Percentiles rank a stretch among this genome's conserved stretches.
Evolutionary conservation across 2,888 invertebrate genomes (phyloP).

Genomic region (Ormia ochracea): DNA sequence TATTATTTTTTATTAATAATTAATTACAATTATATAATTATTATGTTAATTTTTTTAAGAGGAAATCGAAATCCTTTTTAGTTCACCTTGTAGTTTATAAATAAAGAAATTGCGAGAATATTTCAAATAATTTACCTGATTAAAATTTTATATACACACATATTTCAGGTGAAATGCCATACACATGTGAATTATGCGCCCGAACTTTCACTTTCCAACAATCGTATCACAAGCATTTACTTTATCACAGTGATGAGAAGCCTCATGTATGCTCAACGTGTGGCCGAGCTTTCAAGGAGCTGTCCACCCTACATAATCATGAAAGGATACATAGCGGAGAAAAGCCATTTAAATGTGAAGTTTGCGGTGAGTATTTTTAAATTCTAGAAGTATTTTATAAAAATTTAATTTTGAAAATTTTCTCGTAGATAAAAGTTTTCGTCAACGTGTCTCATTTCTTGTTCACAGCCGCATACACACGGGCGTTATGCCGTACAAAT

Average conservation of each 20-base stretch:
- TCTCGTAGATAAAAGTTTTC: slow-evolving; percentile 86
- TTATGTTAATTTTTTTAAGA: no score
- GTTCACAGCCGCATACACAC: slow-evolving; percentile 89
- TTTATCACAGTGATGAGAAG: slow-evolving; percentile 91
- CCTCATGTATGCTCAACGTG: slow-evolving; percentile 87
- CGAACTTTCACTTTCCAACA: slow-evolving; percentile 94
- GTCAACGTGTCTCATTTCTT: slow-evolving; percentile 90
- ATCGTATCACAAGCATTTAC: slow-evolving; percentile 91
- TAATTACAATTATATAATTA: no score
- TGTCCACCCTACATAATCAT: slow-evolving; percentile 91
- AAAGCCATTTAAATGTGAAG: slow-evolving; percentile 91
- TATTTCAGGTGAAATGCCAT: slow-evolving; percentile 88
- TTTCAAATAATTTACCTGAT: no score
- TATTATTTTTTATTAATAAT: no score
- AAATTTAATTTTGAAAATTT: background rate
- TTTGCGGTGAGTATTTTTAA: slow-evolving; percentile 82
- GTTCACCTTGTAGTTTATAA: no score
- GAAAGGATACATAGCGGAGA: slow-evolving; percentile 87
- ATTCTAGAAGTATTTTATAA: background rate
- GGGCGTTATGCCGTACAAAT: slow-evolving; percentile 91
- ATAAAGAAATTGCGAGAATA: no score
- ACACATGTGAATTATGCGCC: slow-evolving; percentile 87
- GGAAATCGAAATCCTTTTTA: no score
- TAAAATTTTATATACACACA: background rate
- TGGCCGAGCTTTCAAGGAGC: slow-evolving; percentile 89